Conservation (phyloP, 1,140 invertebrate species). For the Lepidurus apus region DNA sequence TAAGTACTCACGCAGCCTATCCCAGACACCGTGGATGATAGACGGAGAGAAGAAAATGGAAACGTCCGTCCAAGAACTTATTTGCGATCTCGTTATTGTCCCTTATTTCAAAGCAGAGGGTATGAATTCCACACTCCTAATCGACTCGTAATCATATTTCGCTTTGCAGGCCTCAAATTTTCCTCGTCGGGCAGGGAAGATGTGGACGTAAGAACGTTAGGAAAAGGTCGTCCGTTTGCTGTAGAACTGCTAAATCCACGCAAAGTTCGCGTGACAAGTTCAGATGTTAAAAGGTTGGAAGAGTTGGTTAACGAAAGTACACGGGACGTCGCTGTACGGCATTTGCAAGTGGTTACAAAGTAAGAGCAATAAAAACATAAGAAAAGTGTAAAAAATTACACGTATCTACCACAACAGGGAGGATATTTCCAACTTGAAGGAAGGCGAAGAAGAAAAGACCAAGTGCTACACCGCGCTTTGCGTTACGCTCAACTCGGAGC, state of each 20-base stretch:
- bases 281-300: conserved; percentile 53
- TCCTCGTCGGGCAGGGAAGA: conserved; percentile 90
- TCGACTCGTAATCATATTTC: background rate
- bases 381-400: background rate
- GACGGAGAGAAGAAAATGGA: conserved; percentile 72
- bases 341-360: conserved; percentile 60
- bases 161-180: conserved; percentile 50
- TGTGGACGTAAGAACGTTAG: conserved; percentile 82
- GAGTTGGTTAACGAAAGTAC: conserved; percentile 55
- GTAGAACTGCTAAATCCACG: conserved; percentile 70
- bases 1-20: conserved; percentile 77
- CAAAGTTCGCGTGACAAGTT: conserved; percentile 49
- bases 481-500: conserved; percentile 45
- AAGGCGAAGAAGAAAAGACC: conserved; percentile 76
- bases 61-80: conserved; percentile 84
- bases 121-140: conserved; percentile 40
- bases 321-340: conserved; percentile 55
- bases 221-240: conserved; percentile 79
- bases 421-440: conserved; percentile 66
- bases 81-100: conserved; percentile 55
- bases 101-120: conserved; percentile 52
- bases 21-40: conserved; percentile 91
- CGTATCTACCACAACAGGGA: conserved; percentile 51
- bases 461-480: conserved; percentile 80
- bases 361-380: conserved; percentile 43